Evolutionary conservation across 2,888 invertebrate genomes (phyloP).

Genomic region (Ichneumoninae sp.): DNA sequence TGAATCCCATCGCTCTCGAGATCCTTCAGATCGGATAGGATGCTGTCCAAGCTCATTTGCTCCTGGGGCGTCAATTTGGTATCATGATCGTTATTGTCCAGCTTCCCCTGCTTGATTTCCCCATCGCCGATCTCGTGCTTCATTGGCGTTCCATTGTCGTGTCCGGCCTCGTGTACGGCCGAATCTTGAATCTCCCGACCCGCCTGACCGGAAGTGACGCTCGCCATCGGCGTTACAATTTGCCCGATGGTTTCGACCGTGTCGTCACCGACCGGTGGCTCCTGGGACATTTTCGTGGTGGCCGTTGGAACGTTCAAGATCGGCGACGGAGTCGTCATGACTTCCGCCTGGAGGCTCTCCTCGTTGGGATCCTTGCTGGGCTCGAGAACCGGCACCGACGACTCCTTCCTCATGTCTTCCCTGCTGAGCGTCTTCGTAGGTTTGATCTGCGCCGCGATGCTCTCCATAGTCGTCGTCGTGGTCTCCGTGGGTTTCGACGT

Average conservation of each 20-base stretch:
- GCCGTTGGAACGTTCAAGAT: conserved; percentile 66
- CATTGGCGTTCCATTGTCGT: conserved; percentile 32
- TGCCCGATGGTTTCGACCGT: conserved; percentile 68
- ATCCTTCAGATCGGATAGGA: conserved; percentile 82
- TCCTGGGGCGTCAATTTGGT: conserved; percentile 78
- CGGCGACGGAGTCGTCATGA: conserved; percentile 71
- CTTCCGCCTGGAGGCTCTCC: conserved; percentile 72
- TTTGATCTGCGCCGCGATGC: conserved; percentile 77
- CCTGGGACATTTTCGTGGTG: conserved; percentile 69
- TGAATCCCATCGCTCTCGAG: conserved; percentile 77
- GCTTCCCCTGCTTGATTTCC: conserved; percentile 63
- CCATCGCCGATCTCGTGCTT: conserved; percentile 65
- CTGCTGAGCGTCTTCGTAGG: conserved; percentile 76
- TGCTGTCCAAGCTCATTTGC: conserved; percentile 79
- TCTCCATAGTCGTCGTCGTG: conserved; percentile 75
- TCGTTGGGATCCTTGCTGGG: conserved; percentile 73
- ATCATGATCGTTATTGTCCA: conserved; percentile 70
- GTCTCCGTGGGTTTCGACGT: conserved; percentile 20
- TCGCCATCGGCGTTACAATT: conserved; percentile 45
- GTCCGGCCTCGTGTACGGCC: conserved; percentile 4
- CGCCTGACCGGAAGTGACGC: conserved; percentile 24
- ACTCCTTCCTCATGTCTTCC: conserved; percentile 75
- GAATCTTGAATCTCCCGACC: conserved; percentile 38
- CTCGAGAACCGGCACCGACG: conserved; percentile 74
- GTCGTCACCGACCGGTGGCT: conserved; percentile 61